A percentile compares a stretch with the other conserved stretches of the same genome.
These are phyloP conservation scores for Lysandra bellargus DNA, from an alignment of 2,888 invertebrate species.

Conservation along the genomic window DNA sequence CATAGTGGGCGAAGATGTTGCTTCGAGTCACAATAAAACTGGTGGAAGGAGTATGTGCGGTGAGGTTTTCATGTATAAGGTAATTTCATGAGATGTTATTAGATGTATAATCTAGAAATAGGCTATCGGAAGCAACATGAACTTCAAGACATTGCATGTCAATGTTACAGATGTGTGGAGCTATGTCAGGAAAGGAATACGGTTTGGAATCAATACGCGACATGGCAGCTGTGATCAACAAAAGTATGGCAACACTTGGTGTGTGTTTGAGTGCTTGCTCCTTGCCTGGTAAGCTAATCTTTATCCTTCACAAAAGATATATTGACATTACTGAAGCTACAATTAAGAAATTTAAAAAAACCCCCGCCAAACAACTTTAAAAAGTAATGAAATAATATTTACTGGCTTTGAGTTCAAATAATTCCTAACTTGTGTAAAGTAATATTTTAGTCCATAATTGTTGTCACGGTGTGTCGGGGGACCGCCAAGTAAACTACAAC, in stretches of 20 bases:
- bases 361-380: too few relatives aligned
- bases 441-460: too few relatives aligned
- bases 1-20: slow-evolving; percentile 86
- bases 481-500: too few relatives aligned
- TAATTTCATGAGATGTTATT: slow-evolving; percentile 42
- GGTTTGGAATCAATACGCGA: slow-evolving; percentile 79
- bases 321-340: background rate
- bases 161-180: slow-evolving; percentile 83
- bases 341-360: too few relatives aligned
- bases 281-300: slow-evolving; percentile 75
- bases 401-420: too few relatives aligned
- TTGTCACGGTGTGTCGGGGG: too few relatives aligned
- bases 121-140: background rate
- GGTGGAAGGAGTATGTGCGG: slow-evolving; percentile 85
- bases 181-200: slow-evolving; percentile 83
- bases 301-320: background rate
- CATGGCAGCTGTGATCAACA: slow-evolving; percentile 68
- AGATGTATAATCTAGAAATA: background rate
- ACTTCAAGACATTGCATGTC: background rate
- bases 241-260: slow-evolving; percentile 85
- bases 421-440: too few relatives aligned
- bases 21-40: slow-evolving; percentile 75
- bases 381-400: too few relatives aligned
- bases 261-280: slow-evolving; percentile 85
- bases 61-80: slow-evolving; percentile 80